phyloP scores from a whole-genome alignment of 2,797 vertebrate species.

The Cetoscarus ocellatus region DNA sequence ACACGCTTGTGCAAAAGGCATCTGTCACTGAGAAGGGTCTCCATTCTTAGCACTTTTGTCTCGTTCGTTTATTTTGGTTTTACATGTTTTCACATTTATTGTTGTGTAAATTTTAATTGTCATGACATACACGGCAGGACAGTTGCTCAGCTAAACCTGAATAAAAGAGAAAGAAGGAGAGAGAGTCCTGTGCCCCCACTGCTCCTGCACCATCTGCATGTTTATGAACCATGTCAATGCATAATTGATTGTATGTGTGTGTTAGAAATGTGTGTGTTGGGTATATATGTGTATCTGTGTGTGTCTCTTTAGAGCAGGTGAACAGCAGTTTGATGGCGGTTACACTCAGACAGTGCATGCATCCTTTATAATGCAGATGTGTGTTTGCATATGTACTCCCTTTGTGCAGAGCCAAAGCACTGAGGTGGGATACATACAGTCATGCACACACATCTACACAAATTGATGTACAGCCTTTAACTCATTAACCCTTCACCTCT shows the following conservation, averaged over 20 bases:
- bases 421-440: not conserved
- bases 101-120: no score
- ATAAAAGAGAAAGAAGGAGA: not conserved
- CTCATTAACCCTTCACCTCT: conserved; percentile 24
- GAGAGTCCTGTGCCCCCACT: conserved; percentile 58
- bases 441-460: conserved; percentile 14
- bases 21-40: no score
- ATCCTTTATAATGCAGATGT: conserved; percentile 52
- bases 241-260: conserved; percentile 64
- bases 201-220: conserved; percentile 84
- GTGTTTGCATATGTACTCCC: conserved; percentile 26
- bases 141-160: not conserved
- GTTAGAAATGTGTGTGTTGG: conserved; percentile 30
- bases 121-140: no score
- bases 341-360: conserved; percentile 25
- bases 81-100: no score
- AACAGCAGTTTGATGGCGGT: conserved; percentile 36
- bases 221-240: conserved; percentile 75
- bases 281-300: conserved; percentile 1
- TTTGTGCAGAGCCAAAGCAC: conserved; percentile 24
- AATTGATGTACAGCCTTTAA: conserved; percentile 8
- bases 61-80: no score
- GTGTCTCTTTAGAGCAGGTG: conserved; percentile 31
- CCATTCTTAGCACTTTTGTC: no score
- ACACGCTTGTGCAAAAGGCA: no score